Base-by-base conservation (phyloP, 2,113 vertebrate species). In the Zingel zingel region DNA sequence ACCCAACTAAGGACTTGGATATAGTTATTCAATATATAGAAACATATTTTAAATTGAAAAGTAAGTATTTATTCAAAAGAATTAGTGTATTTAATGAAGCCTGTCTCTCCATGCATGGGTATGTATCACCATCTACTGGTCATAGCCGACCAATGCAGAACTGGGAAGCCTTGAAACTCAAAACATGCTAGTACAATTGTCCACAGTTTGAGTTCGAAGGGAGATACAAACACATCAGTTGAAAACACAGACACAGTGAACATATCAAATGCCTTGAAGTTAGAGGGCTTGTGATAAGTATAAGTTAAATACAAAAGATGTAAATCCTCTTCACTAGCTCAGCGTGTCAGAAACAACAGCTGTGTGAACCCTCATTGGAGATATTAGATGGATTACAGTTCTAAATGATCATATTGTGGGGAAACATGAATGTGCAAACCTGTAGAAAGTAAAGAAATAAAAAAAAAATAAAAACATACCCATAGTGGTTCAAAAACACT, bases 41-140 rank as follows among this genome's bases (percentile, higher is more conserved):
- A 30, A 25, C 3, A n/a, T 15, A 19, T 4, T 23, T 56, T 13
- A 14, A 19, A 2, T 48, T 45, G 16, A 33, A 50, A n/a, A 21
- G 21, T 16, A 65, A 21, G 21, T 25, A 65, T 25, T 48, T 48
- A 48, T 30, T 12, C 61, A 21, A 19, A 43, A 64, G 18, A 1
- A 9, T 12, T 62, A 10, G 0, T 63, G 57, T 36, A 3, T 14
- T 36, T 76, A 10, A 58, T 30, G 11, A 6, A 33, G 36, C 13
- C 47, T 45, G 30, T 36, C 8, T 30, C 10, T 65, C 18, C 1
- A 47, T 57, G 1, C 58, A 5, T 83, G 47, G 3, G 45, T 65
- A 16, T 80, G 74, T 84, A 61, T 51, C 79, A 0, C 88, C 91
- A 88, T 74, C 91, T 92, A 65, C 45, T 91, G 91, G 88, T 43